Evolutionary conservation across 1,140 invertebrate species (phyloP).

Genomic region (Microplitis mediator): DNA sequence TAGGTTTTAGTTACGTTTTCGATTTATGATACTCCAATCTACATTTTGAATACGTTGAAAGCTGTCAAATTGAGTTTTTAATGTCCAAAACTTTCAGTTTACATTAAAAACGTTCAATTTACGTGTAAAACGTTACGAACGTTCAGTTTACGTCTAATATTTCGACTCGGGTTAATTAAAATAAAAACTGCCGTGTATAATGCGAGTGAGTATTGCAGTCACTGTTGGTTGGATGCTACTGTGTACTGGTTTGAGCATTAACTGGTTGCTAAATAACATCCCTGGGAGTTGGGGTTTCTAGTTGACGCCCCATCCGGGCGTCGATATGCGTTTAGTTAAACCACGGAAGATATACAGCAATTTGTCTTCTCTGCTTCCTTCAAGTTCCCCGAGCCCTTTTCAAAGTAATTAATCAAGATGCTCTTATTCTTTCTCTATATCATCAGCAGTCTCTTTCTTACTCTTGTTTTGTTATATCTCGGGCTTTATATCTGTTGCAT

Average conservation of each 20-base stretch:
- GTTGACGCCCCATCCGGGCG: constrained; percentile 20
- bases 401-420: constrained; percentile 23
- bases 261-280: constrained; percentile 10
- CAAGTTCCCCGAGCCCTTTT: constrained; percentile 7
- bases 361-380: constrained; percentile 19
- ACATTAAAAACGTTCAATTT: no score
- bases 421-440: not conserved
- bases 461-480: not conserved
- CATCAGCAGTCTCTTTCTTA: not conserved
- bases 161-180: no score
- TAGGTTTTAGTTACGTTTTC: no score
- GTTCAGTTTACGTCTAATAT: no score
- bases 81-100: no score
- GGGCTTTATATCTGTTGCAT: not conserved
- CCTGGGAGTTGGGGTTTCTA: not conserved
- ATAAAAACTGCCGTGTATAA: constrained; percentile 22
- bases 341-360: constrained; percentile 19
- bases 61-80: no score
- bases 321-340: constrained; percentile 4
- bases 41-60: no score
- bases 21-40: no score
- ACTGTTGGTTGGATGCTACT: not conserved
- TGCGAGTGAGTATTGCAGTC: not conserved
- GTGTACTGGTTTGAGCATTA: not conserved
- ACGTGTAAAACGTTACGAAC: no score